Evolutionary conservation across 1,140 invertebrate species (phyloP).

Genomic region (Matsumurasca onukii): DNA sequence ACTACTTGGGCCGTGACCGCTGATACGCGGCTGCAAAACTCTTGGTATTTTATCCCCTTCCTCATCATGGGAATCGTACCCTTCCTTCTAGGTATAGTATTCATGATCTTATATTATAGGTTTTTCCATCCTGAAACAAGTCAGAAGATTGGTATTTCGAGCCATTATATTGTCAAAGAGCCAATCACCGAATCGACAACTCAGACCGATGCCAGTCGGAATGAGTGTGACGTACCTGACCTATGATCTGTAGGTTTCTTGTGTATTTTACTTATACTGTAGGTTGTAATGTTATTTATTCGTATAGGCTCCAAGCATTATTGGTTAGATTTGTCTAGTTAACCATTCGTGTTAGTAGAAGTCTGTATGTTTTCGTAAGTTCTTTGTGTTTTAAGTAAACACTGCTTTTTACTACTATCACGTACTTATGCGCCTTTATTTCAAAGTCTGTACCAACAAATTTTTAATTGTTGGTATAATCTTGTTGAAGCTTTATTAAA

Average conservation of each 20-base stretch:
- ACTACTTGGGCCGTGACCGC: constrained; percentile 55
- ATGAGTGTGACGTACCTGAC: neutral
- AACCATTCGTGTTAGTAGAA: too few species aligned
- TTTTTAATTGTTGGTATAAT: too few species aligned
- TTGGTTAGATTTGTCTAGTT: too few species aligned
- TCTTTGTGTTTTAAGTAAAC: too few species aligned
- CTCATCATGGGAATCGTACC: constrained; percentile 38
- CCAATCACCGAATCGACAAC: constrained; percentile 8
- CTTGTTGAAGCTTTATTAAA: too few species aligned
- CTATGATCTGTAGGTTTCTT: constrained; percentile 8
- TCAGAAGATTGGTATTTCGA: constrained; percentile 22
- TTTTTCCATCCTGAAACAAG: constrained; percentile 50
- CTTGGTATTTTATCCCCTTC: constrained; percentile 40
- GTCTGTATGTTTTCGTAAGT: too few species aligned
- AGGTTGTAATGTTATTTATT: too few species aligned
- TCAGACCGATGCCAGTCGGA: neutral
- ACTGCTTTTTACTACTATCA: too few species aligned
- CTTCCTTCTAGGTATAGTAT: constrained; percentile 52
- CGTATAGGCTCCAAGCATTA: too few species aligned
- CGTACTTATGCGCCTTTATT: too few species aligned
- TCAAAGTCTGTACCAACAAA: too few species aligned
- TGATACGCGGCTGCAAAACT: constrained; percentile 31
- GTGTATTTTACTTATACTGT: too few species aligned
- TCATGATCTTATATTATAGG: constrained; percentile 53
- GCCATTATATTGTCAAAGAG: constrained; percentile 3